Conservation (phyloP, 2,113 vertebrate species). For the Dolichotis patagonum region DNA sequence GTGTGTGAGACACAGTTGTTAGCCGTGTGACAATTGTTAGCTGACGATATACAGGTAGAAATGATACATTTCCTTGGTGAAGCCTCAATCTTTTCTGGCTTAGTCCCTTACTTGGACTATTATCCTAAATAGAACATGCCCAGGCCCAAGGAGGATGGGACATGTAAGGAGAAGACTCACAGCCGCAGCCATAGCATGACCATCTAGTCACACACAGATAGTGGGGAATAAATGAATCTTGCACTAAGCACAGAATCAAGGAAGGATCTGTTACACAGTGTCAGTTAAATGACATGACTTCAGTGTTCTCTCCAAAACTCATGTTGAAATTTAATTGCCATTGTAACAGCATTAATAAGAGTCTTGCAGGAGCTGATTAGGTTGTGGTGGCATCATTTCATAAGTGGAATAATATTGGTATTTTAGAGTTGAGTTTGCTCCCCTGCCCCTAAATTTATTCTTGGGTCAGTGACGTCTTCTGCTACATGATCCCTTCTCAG, state of each 20-base stretch:
- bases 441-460: background rate
- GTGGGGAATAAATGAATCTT: background rate
- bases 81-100: background rate
- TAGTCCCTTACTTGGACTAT: no score
- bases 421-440: background rate
- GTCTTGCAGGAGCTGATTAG: background rate
- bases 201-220: rapidly evolving
- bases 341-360: background rate
- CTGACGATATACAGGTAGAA: background rate
- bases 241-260: background rate
- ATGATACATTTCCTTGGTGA: background rate
- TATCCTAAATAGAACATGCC: background rate
- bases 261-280: background rate
- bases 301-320: background rate
- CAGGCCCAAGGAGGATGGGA: no score
- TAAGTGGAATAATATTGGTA: background rate
- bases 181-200: rapidly evolving
- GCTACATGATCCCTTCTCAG: background rate
- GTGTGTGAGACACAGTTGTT: background rate
- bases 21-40: background rate
- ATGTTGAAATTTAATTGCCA: background rate
- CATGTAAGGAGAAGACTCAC: background rate
- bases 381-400: no score
- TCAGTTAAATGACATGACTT: background rate
- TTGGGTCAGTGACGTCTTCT: background rate